Evolutionary conservation across 1,140 invertebrate species (phyloP), one percentile per base, ranked within the genome.

Genomic region (Globodera rostochiensis): DNA sequence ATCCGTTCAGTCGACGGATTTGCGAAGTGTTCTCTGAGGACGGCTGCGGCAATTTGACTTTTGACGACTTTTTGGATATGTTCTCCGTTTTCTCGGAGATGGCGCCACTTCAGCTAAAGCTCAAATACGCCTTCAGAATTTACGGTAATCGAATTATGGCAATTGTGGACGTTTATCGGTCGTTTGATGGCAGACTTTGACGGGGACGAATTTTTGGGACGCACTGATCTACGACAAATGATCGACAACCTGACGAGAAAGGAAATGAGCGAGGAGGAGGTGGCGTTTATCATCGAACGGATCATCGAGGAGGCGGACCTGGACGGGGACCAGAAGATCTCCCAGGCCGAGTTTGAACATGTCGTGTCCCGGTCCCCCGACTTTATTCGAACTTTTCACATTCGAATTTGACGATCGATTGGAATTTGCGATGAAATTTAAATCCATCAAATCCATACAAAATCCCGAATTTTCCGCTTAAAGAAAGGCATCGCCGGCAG

Each of bases 51-150:
- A 94, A 96, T 91, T 93, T 99, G 88, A 95, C 94, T 0, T 98
- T 98, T 91, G 95, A 98, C 91, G 95, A 98, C 90, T 98, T 97
- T 90, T 91, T 98, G 1, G 95, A 98, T 93, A 90, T 97, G 95
- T 86, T 86, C 69, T 87, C 95, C 7, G 95, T 96, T 1, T 96
- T 97, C 87, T 95, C 94, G 90, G 94, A 95, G 84, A 93, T 92
- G 85, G 94, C 95, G 19, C 95, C 96, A 0, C 94, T 95, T 87
- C 93, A 94, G 84, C 93, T 97, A 0, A 98, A 97, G 91, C 94
- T 95, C 36, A 94, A 95, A 90, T 96, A 98, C 92, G 95, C 95
- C 6, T 98, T 97, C 91, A 93, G 95, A 90, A 96, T 97, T 90
- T 97, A 96, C 93, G 94, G 94, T 94, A 86, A 83, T 76, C 11